Evolutionary conservation across 2,888 invertebrate genomes (phyloP).

Genomic region (Stramonita haemastoma): DNA sequence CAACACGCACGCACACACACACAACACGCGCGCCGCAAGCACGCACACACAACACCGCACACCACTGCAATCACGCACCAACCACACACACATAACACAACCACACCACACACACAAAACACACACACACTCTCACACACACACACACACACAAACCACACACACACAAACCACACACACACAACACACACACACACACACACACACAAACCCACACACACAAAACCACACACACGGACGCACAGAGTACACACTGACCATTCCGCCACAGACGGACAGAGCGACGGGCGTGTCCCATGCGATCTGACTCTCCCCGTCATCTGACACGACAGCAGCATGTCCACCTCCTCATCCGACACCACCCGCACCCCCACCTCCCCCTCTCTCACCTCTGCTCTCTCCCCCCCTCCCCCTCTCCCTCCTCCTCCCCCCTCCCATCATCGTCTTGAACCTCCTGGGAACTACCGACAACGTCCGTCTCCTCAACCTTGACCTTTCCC

Average conservation of each 20-base stretch:
- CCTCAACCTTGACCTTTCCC: background rate
- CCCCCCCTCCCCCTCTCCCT: background rate
- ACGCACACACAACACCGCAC: too few relatives aligned
- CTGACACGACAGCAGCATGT: conserved; percentile 52
- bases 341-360: conserved; percentile 34
- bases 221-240: too few relatives aligned
- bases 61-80: too few relatives aligned
- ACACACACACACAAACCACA: background rate
- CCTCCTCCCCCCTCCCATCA: background rate
- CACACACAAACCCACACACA: too few relatives aligned
- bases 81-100: background rate
- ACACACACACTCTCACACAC: background rate
- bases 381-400: conserved; percentile 24
- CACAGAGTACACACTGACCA: conserved; percentile 55
- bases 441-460: background rate
- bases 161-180: background rate
- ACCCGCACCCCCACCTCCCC: conserved; percentile 31
- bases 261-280: conserved; percentile 63
- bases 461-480: background rate
- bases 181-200: too few relatives aligned
- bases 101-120: background rate
- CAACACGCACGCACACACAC: too few relatives aligned
- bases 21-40: too few relatives aligned
- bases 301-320: conserved; percentile 57
- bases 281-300: conserved; percentile 56